A percentile compares a stretch with the other conserved stretches of the same genome.
Evolutionary conservation across 2,797 vertebrate genomes (phyloP).

Genomic region (Anguilla pacifica): DNA sequence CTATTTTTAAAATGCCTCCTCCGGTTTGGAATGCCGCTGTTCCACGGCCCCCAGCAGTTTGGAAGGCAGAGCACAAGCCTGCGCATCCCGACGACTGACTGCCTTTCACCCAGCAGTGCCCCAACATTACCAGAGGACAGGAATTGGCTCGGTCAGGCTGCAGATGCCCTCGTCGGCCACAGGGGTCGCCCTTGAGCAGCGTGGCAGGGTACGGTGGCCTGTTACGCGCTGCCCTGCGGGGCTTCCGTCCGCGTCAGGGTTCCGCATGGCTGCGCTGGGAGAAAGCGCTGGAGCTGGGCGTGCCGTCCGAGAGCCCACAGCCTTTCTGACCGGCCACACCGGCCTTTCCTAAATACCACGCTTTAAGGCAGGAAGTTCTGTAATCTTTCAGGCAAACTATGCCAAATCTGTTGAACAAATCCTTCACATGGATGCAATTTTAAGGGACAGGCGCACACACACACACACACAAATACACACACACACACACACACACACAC

Average conservation of each 20-base stretch:
- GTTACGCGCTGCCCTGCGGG: too few species aligned
- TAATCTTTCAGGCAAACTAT: neutral
- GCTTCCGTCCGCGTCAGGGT: neutral
- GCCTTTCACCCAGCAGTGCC: neutral
- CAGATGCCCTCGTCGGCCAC: neutral
- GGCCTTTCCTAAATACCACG: neutral
- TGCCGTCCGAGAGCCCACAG: neutral
- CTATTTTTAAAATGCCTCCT: neutral
- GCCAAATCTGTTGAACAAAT: neutral
- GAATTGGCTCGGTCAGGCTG: neutral
- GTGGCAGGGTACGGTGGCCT: too few species aligned
- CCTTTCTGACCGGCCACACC: neutral
- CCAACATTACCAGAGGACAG: neutral
- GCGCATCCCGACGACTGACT: neutral
- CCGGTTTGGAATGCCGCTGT: neutral
- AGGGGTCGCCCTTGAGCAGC: neutral
- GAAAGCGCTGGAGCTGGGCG: neutral
- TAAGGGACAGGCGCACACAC: neutral
- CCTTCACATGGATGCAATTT: neutral
- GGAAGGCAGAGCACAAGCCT: neutral
- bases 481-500: too few species aligned
- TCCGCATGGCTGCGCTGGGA: neutral
- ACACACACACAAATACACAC: too few species aligned
- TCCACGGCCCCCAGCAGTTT: neutral
- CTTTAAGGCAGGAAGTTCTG: neutral